A percentile compares a stretch with the other conserved stretches of the same genome.
These are phyloP conservation scores for Cygnus olor DNA, from an alignment of 2,797 vertebrate species.

Conservation along the genomic window DNA sequence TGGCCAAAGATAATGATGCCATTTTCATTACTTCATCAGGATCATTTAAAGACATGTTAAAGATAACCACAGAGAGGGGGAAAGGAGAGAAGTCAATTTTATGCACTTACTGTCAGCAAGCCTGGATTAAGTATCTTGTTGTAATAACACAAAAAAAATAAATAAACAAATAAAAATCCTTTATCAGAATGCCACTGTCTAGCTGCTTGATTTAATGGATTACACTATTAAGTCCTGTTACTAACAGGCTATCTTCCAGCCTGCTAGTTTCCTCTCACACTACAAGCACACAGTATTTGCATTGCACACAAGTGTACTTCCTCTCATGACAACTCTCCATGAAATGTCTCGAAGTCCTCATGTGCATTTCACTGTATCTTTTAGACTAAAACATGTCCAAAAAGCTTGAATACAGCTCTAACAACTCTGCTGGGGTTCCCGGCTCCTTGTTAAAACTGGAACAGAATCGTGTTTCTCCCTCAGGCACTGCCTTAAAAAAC, in stretches of 20 bases:
- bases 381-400: constrained; percentile 34
- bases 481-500: constrained; percentile 66
- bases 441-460: constrained; percentile 63
- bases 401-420: background rate
- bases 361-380: constrained; percentile 16
- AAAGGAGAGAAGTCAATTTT: background rate
- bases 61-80: background rate
- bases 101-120: constrained; percentile 3
- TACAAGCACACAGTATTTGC: background rate
- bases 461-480: constrained; percentile 66
- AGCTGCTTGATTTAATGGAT: constrained; percentile 40
- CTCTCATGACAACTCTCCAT: constrained; percentile 13
- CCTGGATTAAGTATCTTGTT: constrained; percentile 21
- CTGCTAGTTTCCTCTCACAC: constrained; percentile 16
- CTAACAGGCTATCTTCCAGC: constrained; percentile 19
- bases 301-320: background rate
- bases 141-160: background rate
- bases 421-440: constrained; percentile 59
- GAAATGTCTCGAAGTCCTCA: constrained; percentile 8
- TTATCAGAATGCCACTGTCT: background rate
- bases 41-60: background rate
- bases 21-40: background rate
- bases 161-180: background rate
- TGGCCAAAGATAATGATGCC: background rate
- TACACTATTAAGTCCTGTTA: constrained; percentile 15